Evolutionary conservation across 2,113 vertebrate genomes (phyloP), one percentile per base, ranked within the genome.

Genomic region (Chinchilla lanigera): DNA sequence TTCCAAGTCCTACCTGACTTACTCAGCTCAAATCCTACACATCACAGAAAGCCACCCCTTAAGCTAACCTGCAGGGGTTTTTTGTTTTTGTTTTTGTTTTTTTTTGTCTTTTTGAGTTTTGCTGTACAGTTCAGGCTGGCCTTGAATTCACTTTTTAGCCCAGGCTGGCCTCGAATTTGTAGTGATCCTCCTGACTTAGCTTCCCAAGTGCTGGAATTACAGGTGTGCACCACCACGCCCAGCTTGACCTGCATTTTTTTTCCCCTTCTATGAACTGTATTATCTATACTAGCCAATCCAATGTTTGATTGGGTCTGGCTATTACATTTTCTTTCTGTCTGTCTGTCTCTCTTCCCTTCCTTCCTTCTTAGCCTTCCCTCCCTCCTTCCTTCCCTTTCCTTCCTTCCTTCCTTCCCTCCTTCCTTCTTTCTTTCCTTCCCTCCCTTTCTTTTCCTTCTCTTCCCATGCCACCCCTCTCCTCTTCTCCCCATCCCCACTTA

Each of bases 1-100:
- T 93, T 96, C 30, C 63, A 90, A 97, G 85, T 94, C 33, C 14
- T 89, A 30, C 75, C 7, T n/a, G 71, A 61, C 28, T 77, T 94
- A 94, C 35, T 67, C 33, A 94, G 83, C 50, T 89, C 24, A 93
- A 91, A 73, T 95, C 83, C 71, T 86, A 38, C 13, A 75, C 22
- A 73, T 95, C 41, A 92, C 7, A 86, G 67, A 89, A 93, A 96
- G 54, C 61, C 33, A 65, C 47, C 54, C 54, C 65, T 86, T 88
- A 33, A 73, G 33, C 44, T 60, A 86, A 61, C 24, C 75, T 84
- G 11, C 4, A 30, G 60, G 7, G 7, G 26, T 56, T 61, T 26
- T 26, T 2, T 61, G 10, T 61, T 61, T 50, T 50, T 50, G 47
- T 9, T 50, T 50, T 50, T 9, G 5, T 50, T 50, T 50, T 9